Percentiles rank a stretch among this genome's conserved stretches.
Conservation (phyloP, 1,140 invertebrate species). For the Spodoptera frugiperda region DNA sequence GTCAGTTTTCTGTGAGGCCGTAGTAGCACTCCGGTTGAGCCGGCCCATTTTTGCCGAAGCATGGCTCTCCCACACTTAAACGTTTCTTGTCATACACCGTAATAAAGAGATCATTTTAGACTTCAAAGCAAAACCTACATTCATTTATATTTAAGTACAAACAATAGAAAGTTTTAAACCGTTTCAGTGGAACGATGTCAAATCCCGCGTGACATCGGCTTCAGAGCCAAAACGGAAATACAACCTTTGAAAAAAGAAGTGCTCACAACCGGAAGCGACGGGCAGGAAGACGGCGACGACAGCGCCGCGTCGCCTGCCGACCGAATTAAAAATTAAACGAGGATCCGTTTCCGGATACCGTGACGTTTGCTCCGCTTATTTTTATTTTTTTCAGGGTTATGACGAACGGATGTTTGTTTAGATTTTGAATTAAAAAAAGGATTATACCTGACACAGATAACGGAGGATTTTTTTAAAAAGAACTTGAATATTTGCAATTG, state of each 20-base stretch:
- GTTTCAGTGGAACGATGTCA: conserved; percentile 54
- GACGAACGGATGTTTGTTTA: conserved; percentile 32
- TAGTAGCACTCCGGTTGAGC: too few relatives aligned
- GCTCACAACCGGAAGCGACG: conserved; percentile 73
- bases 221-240: conserved; percentile 76
- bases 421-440: conserved; percentile 5
- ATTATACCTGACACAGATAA: background rate
- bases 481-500: too few relatives aligned
- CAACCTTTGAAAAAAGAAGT: conserved; percentile 77
- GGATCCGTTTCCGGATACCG: conserved; percentile 78
- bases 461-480: too few relatives aligned
- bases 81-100: too few relatives aligned
- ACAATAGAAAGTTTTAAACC: conserved; percentile 17
- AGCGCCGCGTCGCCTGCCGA: conserved; percentile 73
- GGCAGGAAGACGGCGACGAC: conserved; percentile 81
- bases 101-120: too few relatives aligned
- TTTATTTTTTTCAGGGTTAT: conserved; percentile 53
- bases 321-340: conserved; percentile 84
- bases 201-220: conserved; percentile 68
- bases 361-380: conserved; percentile 67
- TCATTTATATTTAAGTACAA: background rate
- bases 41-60: too few relatives aligned
- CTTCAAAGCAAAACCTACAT: too few relatives aligned
- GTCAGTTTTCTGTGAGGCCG: too few relatives aligned
- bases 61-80: too few relatives aligned